Percentiles rank a stretch among this genome's conserved stretches.
Evolutionary conservation across 2,888 invertebrate genomes (phyloP).

Genomic region (Idaea aversata): DNA sequence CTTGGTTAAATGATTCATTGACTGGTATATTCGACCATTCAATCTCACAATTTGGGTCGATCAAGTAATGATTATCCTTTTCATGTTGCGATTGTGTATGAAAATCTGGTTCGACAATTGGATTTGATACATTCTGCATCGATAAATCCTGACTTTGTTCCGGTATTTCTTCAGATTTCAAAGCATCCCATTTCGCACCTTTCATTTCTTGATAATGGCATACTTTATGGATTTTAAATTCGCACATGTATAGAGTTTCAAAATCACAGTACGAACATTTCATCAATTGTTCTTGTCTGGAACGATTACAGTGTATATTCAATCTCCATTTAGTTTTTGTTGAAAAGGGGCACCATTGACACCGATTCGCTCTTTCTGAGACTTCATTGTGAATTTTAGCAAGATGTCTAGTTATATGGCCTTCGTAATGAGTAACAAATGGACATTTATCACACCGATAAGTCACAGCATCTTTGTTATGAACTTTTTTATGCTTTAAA

Average conservation of each 20-base stretch:
- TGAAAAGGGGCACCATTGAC: conserved; percentile 55
- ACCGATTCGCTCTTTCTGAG: conserved; percentile 47
- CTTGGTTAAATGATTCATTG: conserved; percentile 42
- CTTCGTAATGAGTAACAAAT: conserved; percentile 53
- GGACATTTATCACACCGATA: conserved; percentile 58
- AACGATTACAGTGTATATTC: conserved; percentile 52
- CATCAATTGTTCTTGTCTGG: conserved; percentile 36
- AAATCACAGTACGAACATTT: conserved; percentile 52
- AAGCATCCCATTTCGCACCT: conserved; percentile 8
- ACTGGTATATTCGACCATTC: conserved; percentile 59
- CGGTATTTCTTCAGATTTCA: conserved; percentile 1
- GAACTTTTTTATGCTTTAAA: conserved; percentile 41
- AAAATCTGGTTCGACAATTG: background rate
- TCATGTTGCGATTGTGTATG: conserved; percentile 19
- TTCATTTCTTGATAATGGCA: conserved; percentile 27
- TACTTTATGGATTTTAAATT: conserved; percentile 50
- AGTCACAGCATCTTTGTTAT: conserved; percentile 29
- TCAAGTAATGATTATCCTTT: conserved; percentile 40
- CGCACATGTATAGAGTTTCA: conserved; percentile 51
- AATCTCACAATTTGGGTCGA: conserved; percentile 45
- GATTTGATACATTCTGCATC: background rate
- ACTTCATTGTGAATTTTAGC: conserved; percentile 58
- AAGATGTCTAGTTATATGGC: conserved; percentile 56
- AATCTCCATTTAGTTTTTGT: conserved; percentile 54
- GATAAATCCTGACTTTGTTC: background rate